phyloP scores from a whole-genome alignment of 2,888 invertebrate species.

The Drosophila mimica region DNA sequence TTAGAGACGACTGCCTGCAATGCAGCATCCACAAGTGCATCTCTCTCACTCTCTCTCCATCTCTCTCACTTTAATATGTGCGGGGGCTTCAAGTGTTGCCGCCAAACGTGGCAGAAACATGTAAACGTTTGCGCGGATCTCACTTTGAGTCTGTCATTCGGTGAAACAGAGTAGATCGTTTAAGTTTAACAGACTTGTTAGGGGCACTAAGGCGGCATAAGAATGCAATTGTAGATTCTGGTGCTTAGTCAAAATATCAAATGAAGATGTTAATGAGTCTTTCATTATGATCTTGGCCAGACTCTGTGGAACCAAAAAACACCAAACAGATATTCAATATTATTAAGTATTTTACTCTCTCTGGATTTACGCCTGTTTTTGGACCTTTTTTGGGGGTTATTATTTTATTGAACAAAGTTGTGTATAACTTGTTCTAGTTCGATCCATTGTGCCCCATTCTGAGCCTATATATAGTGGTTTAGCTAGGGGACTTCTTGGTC shows the following conservation, averaged over 20 bases:
- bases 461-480: neutral
- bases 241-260: neutral
- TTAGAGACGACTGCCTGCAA: conserved; percentile 30
- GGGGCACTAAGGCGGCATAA: neutral
- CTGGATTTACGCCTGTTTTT: neutral
- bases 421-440: neutral
- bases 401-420: too few relatives aligned
- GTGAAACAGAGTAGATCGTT: conserved; percentile 1
- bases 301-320: too few relatives aligned
- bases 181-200: neutral
- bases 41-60: neutral
- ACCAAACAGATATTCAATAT: neutral
- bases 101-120: conserved; percentile 37
- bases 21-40: conserved; percentile 8
- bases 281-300: neutral
- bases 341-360: neutral
- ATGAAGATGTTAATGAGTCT: neutral
- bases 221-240: conserved; percentile 2
- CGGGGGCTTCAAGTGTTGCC: conserved; percentile 57
- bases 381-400: too few relatives aligned
- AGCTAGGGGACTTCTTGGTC: too few relatives aligned
- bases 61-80: conserved; percentile 2
- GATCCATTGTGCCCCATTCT: neutral
- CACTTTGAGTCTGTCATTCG: neutral
- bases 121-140: conserved; percentile 35